A percentile compares a stretch with the other conserved stretches of the same genome.
These are phyloP conservation scores for Hemiscyllium ocellatum DNA, from an alignment of 2,113 vertebrate genomes.

Conservation along the genomic window DNA sequence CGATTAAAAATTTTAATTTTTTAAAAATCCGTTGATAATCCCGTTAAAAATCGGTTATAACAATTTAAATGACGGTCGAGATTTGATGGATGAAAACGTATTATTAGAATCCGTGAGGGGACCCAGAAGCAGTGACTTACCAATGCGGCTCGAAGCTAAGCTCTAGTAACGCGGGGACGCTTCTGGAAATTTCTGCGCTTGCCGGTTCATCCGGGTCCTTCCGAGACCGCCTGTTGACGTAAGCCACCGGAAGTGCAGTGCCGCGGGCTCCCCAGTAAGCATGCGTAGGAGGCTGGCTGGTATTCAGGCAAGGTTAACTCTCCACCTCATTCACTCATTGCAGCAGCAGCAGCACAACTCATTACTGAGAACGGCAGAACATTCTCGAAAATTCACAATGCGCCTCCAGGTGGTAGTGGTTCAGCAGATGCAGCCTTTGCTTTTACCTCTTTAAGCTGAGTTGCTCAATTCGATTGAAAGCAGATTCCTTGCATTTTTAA, in stretches of 20 bases:
- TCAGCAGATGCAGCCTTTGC: too few relatives aligned
- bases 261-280: background rate
- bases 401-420: too few relatives aligned
- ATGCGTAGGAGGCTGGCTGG: background rate
- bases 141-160: background rate
- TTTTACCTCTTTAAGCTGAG: too few relatives aligned
- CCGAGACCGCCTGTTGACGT: background rate
- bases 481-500: too few relatives aligned
- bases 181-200: constrained; percentile 25
- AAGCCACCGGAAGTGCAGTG: background rate
- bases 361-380: background rate
- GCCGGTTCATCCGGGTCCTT: constrained; percentile 16
- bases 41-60: too few relatives aligned
- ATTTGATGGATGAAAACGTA: too few relatives aligned
- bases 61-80: too few relatives aligned
- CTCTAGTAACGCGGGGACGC: background rate
- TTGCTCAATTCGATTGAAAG: too few relatives aligned
- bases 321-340: background rate
- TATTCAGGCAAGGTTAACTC: too few relatives aligned
- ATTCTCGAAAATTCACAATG: background rate
- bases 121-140: background rate
- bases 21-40: too few relatives aligned
- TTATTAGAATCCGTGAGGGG: too few relatives aligned
- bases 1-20: too few relatives aligned
- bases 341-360: background rate